Conservation (phyloP, 1,140 invertebrate species). For the Paraescarpia echinospica region DNA sequence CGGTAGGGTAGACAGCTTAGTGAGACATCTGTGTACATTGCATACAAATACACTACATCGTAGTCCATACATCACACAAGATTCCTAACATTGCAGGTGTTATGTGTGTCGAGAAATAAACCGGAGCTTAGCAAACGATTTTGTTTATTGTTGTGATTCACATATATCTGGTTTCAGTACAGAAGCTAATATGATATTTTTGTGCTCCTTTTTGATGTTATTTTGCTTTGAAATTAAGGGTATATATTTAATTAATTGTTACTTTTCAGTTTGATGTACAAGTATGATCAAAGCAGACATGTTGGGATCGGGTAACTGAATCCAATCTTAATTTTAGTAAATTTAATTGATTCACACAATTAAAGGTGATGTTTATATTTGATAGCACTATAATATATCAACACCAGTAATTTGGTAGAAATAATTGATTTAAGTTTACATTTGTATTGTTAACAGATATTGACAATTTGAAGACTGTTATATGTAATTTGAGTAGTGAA, state of each 20-base stretch:
- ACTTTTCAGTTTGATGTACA: background rate
- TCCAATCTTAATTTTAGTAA: background rate
- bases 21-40: background rate
- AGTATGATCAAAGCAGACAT: background rate
- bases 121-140: background rate
- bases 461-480: background rate
- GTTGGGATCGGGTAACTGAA: background rate
- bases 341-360: background rate
- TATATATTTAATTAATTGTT: background rate
- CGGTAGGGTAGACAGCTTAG: background rate
- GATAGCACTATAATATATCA: background rate
- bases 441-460: background rate
- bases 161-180: background rate
- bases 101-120: background rate
- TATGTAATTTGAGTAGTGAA: background rate
- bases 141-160: background rate
- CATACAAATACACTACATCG: background rate
- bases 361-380: background rate
- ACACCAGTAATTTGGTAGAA: background rate
- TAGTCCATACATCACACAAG: background rate
- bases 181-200: background rate
- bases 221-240: conserved; percentile 25
- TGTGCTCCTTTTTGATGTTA: conserved; percentile 26
- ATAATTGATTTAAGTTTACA: background rate
- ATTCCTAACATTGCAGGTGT: background rate